These are phyloP conservation scores for Epinotia demarniana DNA, from an alignment of 2,888 invertebrate genomes.

Conservation along the genomic window DNA sequence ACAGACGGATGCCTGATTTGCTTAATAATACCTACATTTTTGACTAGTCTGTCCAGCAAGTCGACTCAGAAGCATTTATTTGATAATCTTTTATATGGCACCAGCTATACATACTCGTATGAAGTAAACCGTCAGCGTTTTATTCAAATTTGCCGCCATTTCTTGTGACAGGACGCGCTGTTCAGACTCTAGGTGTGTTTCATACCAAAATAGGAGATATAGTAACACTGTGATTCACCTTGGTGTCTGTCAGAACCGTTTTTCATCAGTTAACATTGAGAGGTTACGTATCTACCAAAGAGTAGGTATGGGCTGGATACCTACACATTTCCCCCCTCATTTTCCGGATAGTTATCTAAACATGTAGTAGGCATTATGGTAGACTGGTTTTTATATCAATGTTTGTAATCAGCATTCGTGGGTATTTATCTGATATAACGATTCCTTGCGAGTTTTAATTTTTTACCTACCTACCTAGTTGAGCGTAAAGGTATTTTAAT, in stretches of 20 bases:
- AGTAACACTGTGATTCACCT: background rate
- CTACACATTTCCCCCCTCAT: conserved; percentile 7
- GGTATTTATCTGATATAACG: conserved; percentile 33
- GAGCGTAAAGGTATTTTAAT: conserved; percentile 20
- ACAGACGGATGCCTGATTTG: too few species aligned
- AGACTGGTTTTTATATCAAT: conserved; percentile 17
- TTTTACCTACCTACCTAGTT: conserved; percentile 28
- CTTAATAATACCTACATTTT: too few species aligned
- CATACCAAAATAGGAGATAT: background rate
- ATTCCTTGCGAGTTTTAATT: conserved; percentile 29
- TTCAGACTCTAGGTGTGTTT: background rate
- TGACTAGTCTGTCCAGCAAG: too few species aligned
- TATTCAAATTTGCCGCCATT: too few species aligned
- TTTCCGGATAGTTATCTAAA: conserved; percentile 7
- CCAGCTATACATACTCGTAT: too few species aligned
- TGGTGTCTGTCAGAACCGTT: background rate
- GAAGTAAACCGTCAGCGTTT: too few species aligned
- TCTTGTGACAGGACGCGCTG: too few species aligned
- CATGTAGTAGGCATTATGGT: background rate
- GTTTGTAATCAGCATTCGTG: conserved; percentile 11
- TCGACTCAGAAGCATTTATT: too few species aligned
- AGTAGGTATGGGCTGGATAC: conserved; percentile 6
- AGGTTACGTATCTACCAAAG: background rate
- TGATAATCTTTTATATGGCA: too few species aligned
- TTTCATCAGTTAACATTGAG: background rate